Evolutionary conservation across 1,140 invertebrate species (phyloP).

Genomic region (Diorhabda carinulata): DNA sequence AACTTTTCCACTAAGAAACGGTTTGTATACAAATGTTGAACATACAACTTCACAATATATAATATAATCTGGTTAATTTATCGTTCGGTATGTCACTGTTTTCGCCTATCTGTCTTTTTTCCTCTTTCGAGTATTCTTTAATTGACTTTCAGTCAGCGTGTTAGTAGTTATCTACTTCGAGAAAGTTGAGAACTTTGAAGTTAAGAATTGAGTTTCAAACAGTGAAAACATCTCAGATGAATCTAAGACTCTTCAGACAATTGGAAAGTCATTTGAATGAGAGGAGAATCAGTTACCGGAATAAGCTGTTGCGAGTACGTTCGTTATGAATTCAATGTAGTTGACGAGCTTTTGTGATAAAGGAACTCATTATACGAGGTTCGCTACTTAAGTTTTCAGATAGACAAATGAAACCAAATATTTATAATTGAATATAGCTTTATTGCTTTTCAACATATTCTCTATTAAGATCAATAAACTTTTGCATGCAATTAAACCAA

Average conservation of each 20-base stretch:
- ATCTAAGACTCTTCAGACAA: background rate
- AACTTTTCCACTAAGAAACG: no score
- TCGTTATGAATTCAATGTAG: background rate
- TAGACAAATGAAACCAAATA: no score
- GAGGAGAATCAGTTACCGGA: background rate
- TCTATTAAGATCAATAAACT: no score
- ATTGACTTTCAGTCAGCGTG: background rate
- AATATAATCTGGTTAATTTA: no score
- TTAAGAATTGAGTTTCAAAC: background rate
- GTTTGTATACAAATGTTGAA: no score
- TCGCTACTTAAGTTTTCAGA: no score
- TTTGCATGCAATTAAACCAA: no score
- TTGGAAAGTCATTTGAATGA: conserved; percentile 1
- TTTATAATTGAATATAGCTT: no score
- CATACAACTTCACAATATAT: no score
- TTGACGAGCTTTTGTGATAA: background rate
- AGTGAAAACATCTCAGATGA: background rate
- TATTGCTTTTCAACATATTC: no score
- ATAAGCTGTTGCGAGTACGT: background rate
- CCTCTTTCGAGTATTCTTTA: background rate
- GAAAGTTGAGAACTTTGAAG: conserved; percentile 1
- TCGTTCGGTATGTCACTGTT: background rate
- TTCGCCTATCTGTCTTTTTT: background rate
- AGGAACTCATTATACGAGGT: no score
- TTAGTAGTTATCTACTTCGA: background rate